Base-by-base conservation (phyloP, 2,113 vertebrate species). In the Scopus umbretta region DNA sequence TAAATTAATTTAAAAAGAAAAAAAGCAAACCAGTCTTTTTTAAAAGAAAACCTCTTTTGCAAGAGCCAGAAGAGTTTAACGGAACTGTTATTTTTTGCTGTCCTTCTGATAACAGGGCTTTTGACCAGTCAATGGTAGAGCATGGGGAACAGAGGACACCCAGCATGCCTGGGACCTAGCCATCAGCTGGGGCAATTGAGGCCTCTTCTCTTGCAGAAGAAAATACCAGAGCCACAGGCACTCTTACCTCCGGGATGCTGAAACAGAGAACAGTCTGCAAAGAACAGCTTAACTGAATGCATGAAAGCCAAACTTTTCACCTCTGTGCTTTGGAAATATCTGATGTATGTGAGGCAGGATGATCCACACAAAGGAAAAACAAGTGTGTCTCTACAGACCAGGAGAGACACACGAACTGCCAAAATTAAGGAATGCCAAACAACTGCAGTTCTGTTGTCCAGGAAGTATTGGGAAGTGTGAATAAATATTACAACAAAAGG, bases 381-480 rank as follows among this genome's bases (percentile, higher is more conserved):
- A 0, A 66, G 32, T 22, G 13, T 73, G 16, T 19, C 23, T 86
- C 65, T 56, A 13, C 21, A 81, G 52, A 80, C 23, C 40, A 68
- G 30, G 45, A 70, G 70, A 92, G 38, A n/a, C 18, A 49, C 5
- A 56, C 56, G 80, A 76, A 27, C 17, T 75, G 78, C 78, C 80
- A 89, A 68, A 72, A 34, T 49, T 32, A 30, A 63, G 73, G 49
- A 92, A 71, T 81, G 76, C 27, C 80, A 79, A 81, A 61, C 27
- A 81, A 32, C 49, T 79, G 47, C 36, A 83, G 32, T 90, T 78
- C 36, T 84, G 65, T 42, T 80, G 27, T 72, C 17, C 66, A 72
- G 81, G 66, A 94, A 94, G 56, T 72, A 32, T 9, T 82, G 74
- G 22, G 49, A 91, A 85, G 74, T 87, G 66, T 90, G 78, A 96